phyloP scores from a whole-genome alignment of 2,797 vertebrate species.

The Harpagifer antarcticus region DNA sequence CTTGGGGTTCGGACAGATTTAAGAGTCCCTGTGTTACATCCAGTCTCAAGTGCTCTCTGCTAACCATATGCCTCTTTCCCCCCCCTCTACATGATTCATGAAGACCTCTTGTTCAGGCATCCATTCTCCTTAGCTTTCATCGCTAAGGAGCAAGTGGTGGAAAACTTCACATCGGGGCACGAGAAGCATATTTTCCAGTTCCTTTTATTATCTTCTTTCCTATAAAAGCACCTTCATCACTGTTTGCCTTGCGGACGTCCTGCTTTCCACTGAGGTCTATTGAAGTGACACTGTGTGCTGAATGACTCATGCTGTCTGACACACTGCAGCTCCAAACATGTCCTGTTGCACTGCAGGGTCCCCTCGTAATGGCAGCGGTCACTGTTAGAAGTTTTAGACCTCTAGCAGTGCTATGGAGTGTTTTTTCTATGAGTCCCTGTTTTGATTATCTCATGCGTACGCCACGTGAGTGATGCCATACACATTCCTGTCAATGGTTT shows the following conservation, averaged over 20 bases:
- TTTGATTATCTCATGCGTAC: background rate
- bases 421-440: background rate
- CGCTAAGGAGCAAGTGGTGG: slow-evolving; percentile 73
- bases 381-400: slow-evolving; percentile 2
- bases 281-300: slow-evolving; percentile 68
- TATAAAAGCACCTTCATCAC: slow-evolving; percentile 70
- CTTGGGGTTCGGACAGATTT: slow-evolving; percentile 59
- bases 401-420: background rate
- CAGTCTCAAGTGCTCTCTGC: slow-evolving; percentile 67
- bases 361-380: slow-evolving; percentile 14
- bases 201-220: slow-evolving; percentile 74
- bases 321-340: slow-evolving; percentile 58
- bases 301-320: slow-evolving; percentile 73
- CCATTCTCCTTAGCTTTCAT: slow-evolving; percentile 79
- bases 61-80: slow-evolving; percentile 38
- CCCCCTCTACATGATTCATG: slow-evolving; percentile 62
- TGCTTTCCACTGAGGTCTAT: slow-evolving; percentile 73
- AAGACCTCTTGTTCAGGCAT: slow-evolving; percentile 62
- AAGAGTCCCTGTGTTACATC: slow-evolving; percentile 71
- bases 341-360: slow-evolving; percentile 30
- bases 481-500: background rate
- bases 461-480: background rate
- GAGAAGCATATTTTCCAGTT: slow-evolving; percentile 83
- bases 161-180: slow-evolving; percentile 86
- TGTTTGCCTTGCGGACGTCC: slow-evolving; percentile 73